Percentiles rank a stretch among this genome's conserved stretches.
Evolutionary conservation across 2,113 vertebrate species (phyloP).

Genomic region (Hyaena hyaena): DNA sequence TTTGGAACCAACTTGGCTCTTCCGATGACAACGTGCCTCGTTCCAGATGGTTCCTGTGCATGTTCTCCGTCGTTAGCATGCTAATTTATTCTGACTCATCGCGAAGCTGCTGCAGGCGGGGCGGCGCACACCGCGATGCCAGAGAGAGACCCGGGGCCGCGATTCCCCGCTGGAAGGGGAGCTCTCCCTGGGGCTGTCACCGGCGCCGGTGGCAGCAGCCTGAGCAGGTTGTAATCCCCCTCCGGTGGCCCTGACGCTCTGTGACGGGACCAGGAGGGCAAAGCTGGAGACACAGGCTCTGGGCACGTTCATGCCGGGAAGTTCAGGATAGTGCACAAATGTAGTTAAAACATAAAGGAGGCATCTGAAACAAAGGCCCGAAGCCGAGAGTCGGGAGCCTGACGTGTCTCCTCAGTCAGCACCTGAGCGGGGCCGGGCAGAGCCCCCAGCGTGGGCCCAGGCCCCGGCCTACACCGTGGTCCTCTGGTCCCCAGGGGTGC

Average conservation of each 20-base stretch:
- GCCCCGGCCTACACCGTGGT: fast-evolving
- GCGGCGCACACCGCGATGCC: constrained; percentile 53
- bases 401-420: fast-evolving
- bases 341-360: fast-evolving
- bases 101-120: constrained; percentile 69
- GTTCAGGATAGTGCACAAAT: fast-evolving
- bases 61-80: constrained; percentile 81
- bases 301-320: fast-evolving
- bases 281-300: neutral
- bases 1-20: constrained; percentile 80
- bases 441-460: neutral
- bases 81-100: constrained; percentile 87
- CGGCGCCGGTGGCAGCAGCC: fast-evolving
- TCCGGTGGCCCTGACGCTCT: neutral
- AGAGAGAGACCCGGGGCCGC: constrained; percentile 54
- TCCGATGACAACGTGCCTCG: constrained; percentile 76
- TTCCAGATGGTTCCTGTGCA: constrained; percentile 83
- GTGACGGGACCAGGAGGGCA: neutral
- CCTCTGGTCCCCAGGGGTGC: neutral
- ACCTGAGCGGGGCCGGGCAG: fast-evolving
- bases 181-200: neutral
- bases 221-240: neutral
- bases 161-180: constrained; percentile 52
- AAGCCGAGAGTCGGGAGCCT: fast-evolving
- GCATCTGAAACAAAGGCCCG: neutral